Evolutionary conservation across 2,113 vertebrate species (phyloP).

Genomic region (Eurystomus gularis): DNA sequence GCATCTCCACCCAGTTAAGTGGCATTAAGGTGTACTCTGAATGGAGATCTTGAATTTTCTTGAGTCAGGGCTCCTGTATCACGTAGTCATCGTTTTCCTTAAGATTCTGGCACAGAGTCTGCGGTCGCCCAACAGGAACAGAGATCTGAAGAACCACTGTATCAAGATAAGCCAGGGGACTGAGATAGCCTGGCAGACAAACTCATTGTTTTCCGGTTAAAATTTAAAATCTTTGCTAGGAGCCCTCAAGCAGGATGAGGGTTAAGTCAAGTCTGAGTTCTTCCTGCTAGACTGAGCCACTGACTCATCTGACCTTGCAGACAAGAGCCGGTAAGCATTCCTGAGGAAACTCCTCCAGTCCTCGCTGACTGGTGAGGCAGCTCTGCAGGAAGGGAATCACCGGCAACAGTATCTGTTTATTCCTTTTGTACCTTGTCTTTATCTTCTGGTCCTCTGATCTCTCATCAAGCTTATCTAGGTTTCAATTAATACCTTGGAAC

Average conservation of each 20-base stretch:
- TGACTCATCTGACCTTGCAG: neutral
- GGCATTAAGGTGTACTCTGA: neutral
- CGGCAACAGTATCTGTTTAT: neutral
- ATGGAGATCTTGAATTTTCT: neutral
- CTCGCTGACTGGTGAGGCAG: neutral
- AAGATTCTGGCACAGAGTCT: neutral
- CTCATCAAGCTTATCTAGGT: neutral
- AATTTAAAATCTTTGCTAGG: neutral
- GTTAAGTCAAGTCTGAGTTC: neutral
- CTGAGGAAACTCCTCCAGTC: neutral
- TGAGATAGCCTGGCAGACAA: neutral
- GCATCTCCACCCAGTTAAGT: slow-evolving; percentile 13
- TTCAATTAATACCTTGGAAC: neutral
- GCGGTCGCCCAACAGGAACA: rapidly evolving
- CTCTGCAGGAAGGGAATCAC: neutral
- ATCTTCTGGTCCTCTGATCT: neutral
- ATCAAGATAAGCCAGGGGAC: neutral
- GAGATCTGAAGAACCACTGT: neutral
- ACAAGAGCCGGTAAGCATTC: neutral
- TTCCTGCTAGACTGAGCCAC: neutral
- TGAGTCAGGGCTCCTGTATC: neutral
- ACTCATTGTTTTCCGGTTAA: neutral
- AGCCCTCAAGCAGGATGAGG: neutral
- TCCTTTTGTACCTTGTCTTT: neutral
- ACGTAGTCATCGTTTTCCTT: neutral